Conservation (phyloP, 2,888 invertebrate species). For the Allacma fusca region DNA sequence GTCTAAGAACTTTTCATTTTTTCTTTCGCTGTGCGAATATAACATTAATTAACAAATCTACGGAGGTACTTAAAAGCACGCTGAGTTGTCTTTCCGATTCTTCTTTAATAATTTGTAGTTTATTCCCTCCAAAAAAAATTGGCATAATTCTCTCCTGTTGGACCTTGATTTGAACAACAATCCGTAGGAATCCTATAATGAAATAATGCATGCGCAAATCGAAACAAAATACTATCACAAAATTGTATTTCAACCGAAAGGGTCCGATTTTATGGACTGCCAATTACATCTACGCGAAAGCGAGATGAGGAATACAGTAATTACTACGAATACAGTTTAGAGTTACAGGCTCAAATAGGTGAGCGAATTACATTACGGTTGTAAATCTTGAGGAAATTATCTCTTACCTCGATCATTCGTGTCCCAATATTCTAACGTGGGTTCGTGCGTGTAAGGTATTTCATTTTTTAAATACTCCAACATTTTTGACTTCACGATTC, state of each 20-base stretch:
- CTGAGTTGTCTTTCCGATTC: slow-evolving; percentile 67
- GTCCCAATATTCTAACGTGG: slow-evolving; percentile 71
- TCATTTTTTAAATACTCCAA: slow-evolving; percentile 84
- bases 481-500: slow-evolving; percentile 82
- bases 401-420: slow-evolving; percentile 61
- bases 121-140: slow-evolving; percentile 76
- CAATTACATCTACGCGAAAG: too few species aligned
- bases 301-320: too few species aligned
- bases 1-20: too few species aligned
- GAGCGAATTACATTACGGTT: too few species aligned
- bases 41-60: too few species aligned
- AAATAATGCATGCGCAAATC: slow-evolving; percentile 46
- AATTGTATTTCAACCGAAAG: too few species aligned
- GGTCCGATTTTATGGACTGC: too few species aligned
- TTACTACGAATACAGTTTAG: too few species aligned
- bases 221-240: too few species aligned
- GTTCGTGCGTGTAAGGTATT: slow-evolving; percentile 80
- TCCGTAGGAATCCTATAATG: slow-evolving; percentile 67
- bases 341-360: too few species aligned
- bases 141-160: slow-evolving; percentile 72
- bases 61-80: not conserved
- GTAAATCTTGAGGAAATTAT: too few species aligned
- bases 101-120: slow-evolving; percentile 76
- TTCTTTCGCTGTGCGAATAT: too few species aligned
- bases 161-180: slow-evolving; percentile 73